Evolutionary conservation across 2,888 invertebrate species (phyloP), one percentile per base, ranked within the genome.

Genomic region (Deroplatys truncata): DNA sequence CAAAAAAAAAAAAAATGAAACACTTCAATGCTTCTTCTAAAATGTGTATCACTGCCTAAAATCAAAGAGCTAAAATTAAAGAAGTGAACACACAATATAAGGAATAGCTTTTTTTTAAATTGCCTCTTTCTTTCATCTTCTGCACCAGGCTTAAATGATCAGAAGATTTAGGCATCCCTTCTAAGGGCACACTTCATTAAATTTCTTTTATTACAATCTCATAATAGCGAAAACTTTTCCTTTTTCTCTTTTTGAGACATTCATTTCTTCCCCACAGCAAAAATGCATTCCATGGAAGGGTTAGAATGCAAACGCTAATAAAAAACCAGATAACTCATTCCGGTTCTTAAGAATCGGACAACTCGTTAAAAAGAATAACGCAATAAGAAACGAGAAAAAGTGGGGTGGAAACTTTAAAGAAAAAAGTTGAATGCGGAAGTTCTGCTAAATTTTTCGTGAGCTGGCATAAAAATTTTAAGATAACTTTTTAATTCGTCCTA

Each of bases 341-440:
- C 56, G 20, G 56, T 72, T 72, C 85, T 82, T 72, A 86, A 82
- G 82, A 85, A 88, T 88, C 82, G 84, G 88, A 43, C 88, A 85
- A 85, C 85, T 90, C 88, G 49, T 89, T 89, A 86, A 29, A 86
- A 72, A 43, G 87, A 82, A 43, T 43, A 88, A 43, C 28, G 25
- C 56, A 28, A 82, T 29, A 16, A 28, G 35, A 82, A 72, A 84
- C 16, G 56, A 25, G 16, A 72, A 25, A 25, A 72, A 25, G 56
- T 20, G 56, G 56, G 5, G 56, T 72, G 25, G 25, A 72, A 72
- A 7, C 25, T 72, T 72, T 72, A 15, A 15, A 29, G 28, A 86
- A 82, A 25, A 86, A 29, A 86, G 49, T 25, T 16, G 82, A 72
- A 25, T 16, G 20, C 25, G 56, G 56, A 72, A 72, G 56, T 72